These are phyloP conservation scores for Menidia menidia DNA, from an alignment of 2,797 vertebrate species.

Conservation along the genomic window DNA sequence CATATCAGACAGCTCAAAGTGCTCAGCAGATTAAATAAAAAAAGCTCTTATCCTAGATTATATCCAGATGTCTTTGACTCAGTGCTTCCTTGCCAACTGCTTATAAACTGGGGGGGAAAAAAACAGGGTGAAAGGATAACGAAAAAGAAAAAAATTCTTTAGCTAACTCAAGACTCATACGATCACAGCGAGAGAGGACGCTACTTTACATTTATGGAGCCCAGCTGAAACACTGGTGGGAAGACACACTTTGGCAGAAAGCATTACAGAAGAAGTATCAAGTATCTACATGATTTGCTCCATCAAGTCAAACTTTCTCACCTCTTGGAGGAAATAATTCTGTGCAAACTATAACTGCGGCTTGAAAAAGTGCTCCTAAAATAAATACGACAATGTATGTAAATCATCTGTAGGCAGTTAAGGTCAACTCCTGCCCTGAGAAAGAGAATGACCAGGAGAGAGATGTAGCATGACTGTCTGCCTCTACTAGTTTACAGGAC, in stretches of 20 bases:
- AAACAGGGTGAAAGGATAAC: constrained; percentile 29
- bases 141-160: constrained; percentile 28
- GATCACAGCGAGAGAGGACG: constrained; percentile 47
- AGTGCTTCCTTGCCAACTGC: constrained; percentile 25
- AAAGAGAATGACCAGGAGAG: constrained; percentile 64
- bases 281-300: constrained; percentile 62
- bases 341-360: constrained; percentile 46
- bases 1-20: constrained; percentile 51
- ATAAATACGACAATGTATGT: constrained; percentile 66
- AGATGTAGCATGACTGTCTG: constrained; percentile 53
- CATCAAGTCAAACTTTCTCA: constrained; percentile 65
- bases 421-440: constrained; percentile 74
- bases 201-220: constrained; percentile 62
- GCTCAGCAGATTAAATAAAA: constrained; percentile 29
- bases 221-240: constrained; percentile 58
- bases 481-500: constrained; percentile 27
- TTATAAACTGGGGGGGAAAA: not conserved
- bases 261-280: constrained; percentile 44
- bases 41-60: constrained; percentile 32
- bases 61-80: constrained; percentile 48
- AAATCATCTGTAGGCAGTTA: constrained; percentile 48
- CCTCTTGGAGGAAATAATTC: constrained; percentile 35
- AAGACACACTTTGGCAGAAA: constrained; percentile 80
- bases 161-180: constrained; percentile 29
- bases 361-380: constrained; percentile 66